Percentiles rank a stretch among this genome's conserved stretches.
These are phyloP conservation scores for Parasteatoda tepidariorum DNA, from an alignment of 1,140 invertebrate genomes.

Conservation along the genomic window DNA sequence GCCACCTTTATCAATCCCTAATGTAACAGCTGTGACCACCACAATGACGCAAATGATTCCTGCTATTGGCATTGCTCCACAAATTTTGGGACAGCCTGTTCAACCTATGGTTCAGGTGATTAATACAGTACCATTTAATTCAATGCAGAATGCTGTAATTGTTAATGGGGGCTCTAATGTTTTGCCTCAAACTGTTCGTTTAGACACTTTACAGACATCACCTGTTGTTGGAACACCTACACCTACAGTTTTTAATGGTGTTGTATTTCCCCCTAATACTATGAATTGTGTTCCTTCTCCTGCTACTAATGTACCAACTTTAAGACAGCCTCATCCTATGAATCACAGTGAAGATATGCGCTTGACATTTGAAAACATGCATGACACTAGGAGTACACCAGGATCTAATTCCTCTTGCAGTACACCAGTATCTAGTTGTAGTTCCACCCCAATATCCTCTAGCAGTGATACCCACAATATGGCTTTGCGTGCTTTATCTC, in stretches of 20 bases:
- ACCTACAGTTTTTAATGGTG: constrained; percentile 51
- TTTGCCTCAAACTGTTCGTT: constrained; percentile 61
- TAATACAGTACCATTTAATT: constrained; percentile 73
- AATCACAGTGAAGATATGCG: constrained; percentile 46
- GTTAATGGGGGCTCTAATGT: constrained; percentile 78
- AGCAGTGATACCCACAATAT: constrained; percentile 51
- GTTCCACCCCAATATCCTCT: constrained; percentile 60
- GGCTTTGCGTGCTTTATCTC: constrained; percentile 34
- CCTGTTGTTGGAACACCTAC: constrained; percentile 42
- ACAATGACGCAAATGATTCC: constrained; percentile 78
- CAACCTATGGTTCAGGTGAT: constrained; percentile 73
- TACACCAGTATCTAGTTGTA: constrained; percentile 61
- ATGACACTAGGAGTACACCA: constrained; percentile 57
- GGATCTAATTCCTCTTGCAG: constrained; percentile 60
- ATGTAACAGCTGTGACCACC: constrained; percentile 79
- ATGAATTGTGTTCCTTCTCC: constrained; percentile 44
- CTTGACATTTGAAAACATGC: constrained; percentile 24
- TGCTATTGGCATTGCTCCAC: constrained; percentile 72
- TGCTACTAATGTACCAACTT: background rate
- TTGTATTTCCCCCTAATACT: constrained; percentile 50
- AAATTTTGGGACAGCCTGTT: constrained; percentile 77
- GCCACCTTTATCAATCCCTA: constrained; percentile 76
- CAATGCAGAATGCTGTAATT: constrained; percentile 78
- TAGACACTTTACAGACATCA: constrained; percentile 52
- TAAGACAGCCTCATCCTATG: constrained; percentile 28